These are phyloP conservation scores for Scomberomorus guttatus DNA, from an alignment of 2,797 vertebrate genomes.

Conservation along the genomic window DNA sequence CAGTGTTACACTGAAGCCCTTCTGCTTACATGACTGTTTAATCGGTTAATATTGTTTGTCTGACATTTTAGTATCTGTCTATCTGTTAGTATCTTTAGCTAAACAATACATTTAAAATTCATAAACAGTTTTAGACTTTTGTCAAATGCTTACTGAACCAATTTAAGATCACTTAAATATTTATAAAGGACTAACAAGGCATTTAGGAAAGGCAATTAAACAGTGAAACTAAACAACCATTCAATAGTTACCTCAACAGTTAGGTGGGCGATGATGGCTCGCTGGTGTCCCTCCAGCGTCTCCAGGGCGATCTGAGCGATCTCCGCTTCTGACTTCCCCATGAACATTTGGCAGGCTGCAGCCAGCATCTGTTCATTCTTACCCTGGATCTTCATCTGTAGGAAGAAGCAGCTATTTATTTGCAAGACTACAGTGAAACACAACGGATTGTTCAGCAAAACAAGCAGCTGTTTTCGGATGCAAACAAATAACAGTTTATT, in stretches of 20 bases:
- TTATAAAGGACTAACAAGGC: not conserved
- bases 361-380: constrained; percentile 97
- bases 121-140: no score
- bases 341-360: constrained; percentile 96
- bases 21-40: no score
- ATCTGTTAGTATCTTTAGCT: no score
- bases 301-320: constrained; percentile 94
- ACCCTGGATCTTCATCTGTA: constrained; percentile 95
- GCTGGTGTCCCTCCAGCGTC: constrained; percentile 94
- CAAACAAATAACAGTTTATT: no score
- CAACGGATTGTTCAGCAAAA: not conserved
- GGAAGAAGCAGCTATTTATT: constrained; percentile 5
- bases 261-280: constrained; percentile 96
- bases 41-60: no score
- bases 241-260: constrained; percentile 89
- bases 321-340: constrained; percentile 92
- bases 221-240: not conserved
- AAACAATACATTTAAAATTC: no score
- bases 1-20: no score
- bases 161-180: not conserved
- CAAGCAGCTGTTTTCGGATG: no score
- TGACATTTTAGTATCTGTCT: no score
- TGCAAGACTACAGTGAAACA: not conserved
- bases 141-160: not conserved
- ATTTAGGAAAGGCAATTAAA: not conserved